Percentiles rank a stretch among this genome's conserved stretches.
These are phyloP conservation scores for Wiebesia pumilae DNA, from an alignment of 1,140 invertebrate genomes.

Conservation along the genomic window DNA sequence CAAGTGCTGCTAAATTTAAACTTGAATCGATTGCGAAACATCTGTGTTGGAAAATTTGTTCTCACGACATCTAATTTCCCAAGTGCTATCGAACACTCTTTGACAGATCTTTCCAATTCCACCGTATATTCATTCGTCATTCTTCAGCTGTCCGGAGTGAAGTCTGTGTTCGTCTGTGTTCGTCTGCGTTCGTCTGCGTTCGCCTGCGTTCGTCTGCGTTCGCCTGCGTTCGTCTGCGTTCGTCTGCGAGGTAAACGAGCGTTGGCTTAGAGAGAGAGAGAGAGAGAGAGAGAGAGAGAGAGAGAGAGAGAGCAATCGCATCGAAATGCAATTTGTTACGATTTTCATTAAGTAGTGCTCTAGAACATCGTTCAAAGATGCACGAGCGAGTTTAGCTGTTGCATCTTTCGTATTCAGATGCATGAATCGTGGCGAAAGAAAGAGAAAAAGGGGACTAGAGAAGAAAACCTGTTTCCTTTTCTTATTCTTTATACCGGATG, in stretches of 20 bases:
- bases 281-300: not conserved
- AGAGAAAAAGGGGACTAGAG: not conserved
- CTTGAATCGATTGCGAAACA: no score
- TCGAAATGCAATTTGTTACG: constrained; percentile 34
- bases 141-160: not conserved
- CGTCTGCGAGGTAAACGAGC: no score
- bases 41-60: no score
- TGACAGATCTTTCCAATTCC: not conserved
- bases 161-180: not conserved
- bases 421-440: not conserved
- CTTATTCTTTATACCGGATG: not conserved
- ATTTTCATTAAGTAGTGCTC: constrained; percentile 40
- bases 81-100: not conserved
- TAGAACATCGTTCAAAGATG: constrained; percentile 19
- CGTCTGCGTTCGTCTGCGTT: no score
- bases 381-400: not conserved
- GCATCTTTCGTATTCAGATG: constrained; percentile 17
- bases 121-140: not conserved
- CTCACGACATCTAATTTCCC: no score
- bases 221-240: no score
- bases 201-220: no score
- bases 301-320: not conserved
- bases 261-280: not conserved
- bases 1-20: no score
- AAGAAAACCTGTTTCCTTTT: constrained; percentile 35